Conservation (phyloP, 2,797 vertebrate species). For the Gymnoscopelus microlampas region DNA sequence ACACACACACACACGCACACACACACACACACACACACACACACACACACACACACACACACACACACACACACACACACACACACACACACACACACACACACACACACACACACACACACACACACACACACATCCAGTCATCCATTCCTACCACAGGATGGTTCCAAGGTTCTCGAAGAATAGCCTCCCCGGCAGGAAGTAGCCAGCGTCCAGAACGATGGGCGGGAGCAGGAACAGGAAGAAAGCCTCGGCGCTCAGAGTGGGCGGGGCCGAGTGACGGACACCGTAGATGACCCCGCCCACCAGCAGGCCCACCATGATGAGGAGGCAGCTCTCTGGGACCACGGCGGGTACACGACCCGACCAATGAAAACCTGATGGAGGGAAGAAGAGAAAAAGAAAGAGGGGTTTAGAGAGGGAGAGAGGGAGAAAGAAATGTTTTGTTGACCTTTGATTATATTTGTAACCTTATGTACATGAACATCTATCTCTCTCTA, state of each 20-base stretch:
- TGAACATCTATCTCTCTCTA: too few relatives aligned
- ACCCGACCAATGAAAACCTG: conserved; percentile 85
- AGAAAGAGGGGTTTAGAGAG: too few relatives aligned
- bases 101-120: background rate
- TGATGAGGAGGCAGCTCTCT: conserved; percentile 87
- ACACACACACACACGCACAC: background rate
- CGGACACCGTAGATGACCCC: conserved; percentile 86
- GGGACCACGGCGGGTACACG: conserved; percentile 84
- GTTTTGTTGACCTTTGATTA: background rate
- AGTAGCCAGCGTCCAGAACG: conserved; percentile 87
- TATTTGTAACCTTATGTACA: background rate
- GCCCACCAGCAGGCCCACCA: conserved; percentile 86
- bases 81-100: background rate
- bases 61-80: background rate
- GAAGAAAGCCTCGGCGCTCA: conserved; percentile 87
- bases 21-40: too few relatives aligned
- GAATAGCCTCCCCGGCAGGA: conserved; percentile 87
- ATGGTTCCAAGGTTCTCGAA: conserved; percentile 89
- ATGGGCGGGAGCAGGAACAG: conserved; percentile 88
- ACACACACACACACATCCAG: background rate
- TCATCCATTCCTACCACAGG: conserved; percentile 70
- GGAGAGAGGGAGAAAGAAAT: background rate
- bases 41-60: background rate
- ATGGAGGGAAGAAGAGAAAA: conserved; percentile 11
- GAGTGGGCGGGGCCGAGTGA: conserved; percentile 81